Percentiles rank a stretch among this genome's conserved stretches.
phyloP scores from a whole-genome alignment of 1,140 invertebrate species.

The Drosophila tsacasi region DNA sequence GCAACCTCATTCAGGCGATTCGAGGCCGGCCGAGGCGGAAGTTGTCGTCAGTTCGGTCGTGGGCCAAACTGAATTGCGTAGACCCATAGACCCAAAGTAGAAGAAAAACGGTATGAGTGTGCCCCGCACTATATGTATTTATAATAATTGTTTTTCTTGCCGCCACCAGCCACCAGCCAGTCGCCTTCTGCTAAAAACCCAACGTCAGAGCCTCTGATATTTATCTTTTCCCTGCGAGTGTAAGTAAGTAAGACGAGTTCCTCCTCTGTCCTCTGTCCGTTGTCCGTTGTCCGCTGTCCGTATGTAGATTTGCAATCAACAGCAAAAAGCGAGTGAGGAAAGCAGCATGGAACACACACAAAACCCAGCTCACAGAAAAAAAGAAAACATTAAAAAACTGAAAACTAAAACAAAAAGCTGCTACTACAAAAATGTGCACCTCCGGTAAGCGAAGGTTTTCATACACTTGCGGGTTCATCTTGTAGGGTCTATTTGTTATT shows the following conservation, averaged over 20 bases:
- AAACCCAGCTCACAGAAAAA: conserved; percentile 1
- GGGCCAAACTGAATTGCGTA: conserved; percentile 64
- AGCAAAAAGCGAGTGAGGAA: conserved; percentile 70
- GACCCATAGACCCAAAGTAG: conserved; percentile 24
- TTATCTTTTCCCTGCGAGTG: conserved; percentile 59
- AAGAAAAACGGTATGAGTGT: conserved; percentile 11
- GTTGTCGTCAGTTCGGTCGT: conserved; percentile 58
- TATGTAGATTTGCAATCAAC: conserved; percentile 75
- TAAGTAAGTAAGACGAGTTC: conserved; percentile 70
- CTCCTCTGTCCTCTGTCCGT: conserved; percentile 14
- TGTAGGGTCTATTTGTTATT: not conserved
- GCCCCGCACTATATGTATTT: conserved; percentile 47
- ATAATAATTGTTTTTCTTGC: conserved; percentile 69
- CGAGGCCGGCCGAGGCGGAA: conserved; percentile 56
- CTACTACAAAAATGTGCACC: conserved; percentile 7
- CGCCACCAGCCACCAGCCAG: not conserved
- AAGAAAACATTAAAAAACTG: conserved; percentile 18
- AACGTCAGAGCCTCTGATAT: conserved; percentile 66
- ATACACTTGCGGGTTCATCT: conserved; percentile 12
- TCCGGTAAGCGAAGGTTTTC: conserved; percentile 15
- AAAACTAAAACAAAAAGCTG: conserved; percentile 47
- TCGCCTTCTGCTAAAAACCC: conserved; percentile 48
- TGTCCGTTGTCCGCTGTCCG: conserved; percentile 29
- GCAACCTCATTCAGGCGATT: conserved; percentile 76
- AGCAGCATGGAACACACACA: conserved; percentile 56